Base-by-base conservation (phyloP, 2,113 vertebrate species). In the Puntigrus tetrazona region DNA sequence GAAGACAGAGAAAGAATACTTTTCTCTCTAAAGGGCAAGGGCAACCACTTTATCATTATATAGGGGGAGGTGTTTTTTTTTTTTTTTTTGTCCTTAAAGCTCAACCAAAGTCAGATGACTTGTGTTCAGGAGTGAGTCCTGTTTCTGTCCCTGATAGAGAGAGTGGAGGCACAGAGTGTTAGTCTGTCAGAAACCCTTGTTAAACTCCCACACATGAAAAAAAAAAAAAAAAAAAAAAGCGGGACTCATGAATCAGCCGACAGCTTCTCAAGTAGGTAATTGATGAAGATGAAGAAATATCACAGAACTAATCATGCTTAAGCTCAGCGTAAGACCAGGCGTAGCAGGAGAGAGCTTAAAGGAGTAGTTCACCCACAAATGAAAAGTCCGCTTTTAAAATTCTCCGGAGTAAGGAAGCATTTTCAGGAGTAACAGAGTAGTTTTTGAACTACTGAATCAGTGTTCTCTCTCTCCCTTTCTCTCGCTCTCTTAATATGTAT, bases 71-170 rank as follows among this genome's bases (percentile, higher is more conserved):
- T 34, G 31, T 63, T 87, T 77, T 52, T 77, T 20, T 57, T 36
- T 63, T 87, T 77, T 52, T 77, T 20, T 57, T 36, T 70, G 70
- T 76, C 82, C 45, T 84, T 87, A 18, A 84, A 22, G 77, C 45
- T 75, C 43, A 57, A 22, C 34, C 55, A 81, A 84, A 84, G 82
- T 87, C 77, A 84, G 18, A 75, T 73, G 57, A 82, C 72, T 82
- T 82, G 38, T 67, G 61, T 63, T 43, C 52, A 55, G 34, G 29
- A 69, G 41, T 76, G 69, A 80, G 27, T 76, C 74, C 69, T 43
- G 67, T 41, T n/a, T 41, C 61, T 80, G 74, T 72, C 22, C 43
- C 69, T 43, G 57, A 22, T 75, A 65, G 79, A 84, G 22, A 83
- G 61, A 67, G 65, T 4, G 3, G 31, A 69, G 31, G 20, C 57